Evolutionary conservation across 1,140 invertebrate genomes (phyloP), one percentile per base, ranked within the genome.

Genomic region (Triops cancriformis): DNA sequence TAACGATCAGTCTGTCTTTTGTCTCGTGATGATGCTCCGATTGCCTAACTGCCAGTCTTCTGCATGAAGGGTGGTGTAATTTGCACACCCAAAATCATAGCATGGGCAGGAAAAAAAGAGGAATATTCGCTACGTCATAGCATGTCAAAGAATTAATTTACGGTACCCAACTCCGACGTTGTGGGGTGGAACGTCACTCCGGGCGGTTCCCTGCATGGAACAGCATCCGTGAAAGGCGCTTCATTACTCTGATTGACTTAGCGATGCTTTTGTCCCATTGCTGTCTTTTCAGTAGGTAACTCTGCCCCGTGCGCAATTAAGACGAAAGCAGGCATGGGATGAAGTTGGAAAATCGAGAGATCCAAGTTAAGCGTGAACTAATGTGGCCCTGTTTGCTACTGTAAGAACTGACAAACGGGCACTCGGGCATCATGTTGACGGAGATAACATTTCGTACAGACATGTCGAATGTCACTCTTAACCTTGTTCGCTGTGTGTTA

Each of bases 221-320:
- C 51, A 64, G 51, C 51, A 18, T 64, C 51, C 51, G 23, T 23
- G 51, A 23, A 64, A 64, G 51, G 51, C 23, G 14, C 51, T 64
- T 64, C 51, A 23, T 64, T 64, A 64, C 51, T 64, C 51, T 64
- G 23, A 64, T 64, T 64, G 51, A 64, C 51, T 64, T 64, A n/a
- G 18, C 51, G 18, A 18, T 37, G 23, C 51, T 18, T 18, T 64
- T 23, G n/a, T 23, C n/a, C 51, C 31, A 37, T 37, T 37, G 2
- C 31, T 37, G 31, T 37, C 31, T 37, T 37, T 37, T 37, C 31
- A 37, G 2, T 37, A 37, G 31, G 31, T 37, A 37, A 37, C 31
- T 37, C n/a, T n/a, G n/a, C n/a, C n/a, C 31, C 31, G 7, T 37
- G 31, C 7, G 31, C 31, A 2, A 37, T 37, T 37, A 37, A 37